Base-by-base conservation (phyloP, 2,888 invertebrate species). In the Agonopterix subpropinquella region DNA sequence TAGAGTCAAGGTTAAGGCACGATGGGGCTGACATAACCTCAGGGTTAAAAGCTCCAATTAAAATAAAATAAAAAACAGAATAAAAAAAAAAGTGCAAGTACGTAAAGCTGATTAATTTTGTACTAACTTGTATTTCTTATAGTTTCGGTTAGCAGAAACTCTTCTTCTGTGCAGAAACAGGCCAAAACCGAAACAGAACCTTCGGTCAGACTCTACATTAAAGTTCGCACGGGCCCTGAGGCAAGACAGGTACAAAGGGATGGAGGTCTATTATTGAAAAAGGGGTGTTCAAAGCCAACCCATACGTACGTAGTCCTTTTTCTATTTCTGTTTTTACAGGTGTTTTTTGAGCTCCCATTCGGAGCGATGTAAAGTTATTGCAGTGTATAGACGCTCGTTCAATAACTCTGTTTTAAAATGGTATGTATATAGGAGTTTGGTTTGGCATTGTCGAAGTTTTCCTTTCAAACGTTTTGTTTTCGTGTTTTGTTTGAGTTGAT, bases 221-320 rank as follows among this genome's bases (percentile, higher is more conserved):
- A 73, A 8, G 36, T 35, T 18, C 60, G 66, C 63, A 62, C 64
- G 57, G 54, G 61, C 78, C 80, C 77, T 57, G 59, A 55, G 74
- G 83, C 77, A 51, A 61, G 59, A 59, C 59, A 60, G 59, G 63
- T 65, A 76, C 78, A 82, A 82, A 84, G 78, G 74, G 71, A 56
- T 64, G 70, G 69, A 57, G 61, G 70, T 77, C 73, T 77, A 82
- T 82, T 85, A 84, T 85, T 81, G 84, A 81, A 82, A 82, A 82
- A 77, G 81, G 83, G 78, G 75, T 78, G 87, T 83, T 86, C 85
- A 85, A 85, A 85, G 84, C 75, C 72, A 70, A 71, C 69, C 76
- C 77, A 77, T 77, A 81, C 70, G 81, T 75, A 75, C 73, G 76
- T 77, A 71, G 64, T 73, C 70, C 70, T 66, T 73, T 73, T 77